phyloP scores from a whole-genome alignment of 2,113 vertebrate species.

The Myiozetetes cayanensis region DNA sequence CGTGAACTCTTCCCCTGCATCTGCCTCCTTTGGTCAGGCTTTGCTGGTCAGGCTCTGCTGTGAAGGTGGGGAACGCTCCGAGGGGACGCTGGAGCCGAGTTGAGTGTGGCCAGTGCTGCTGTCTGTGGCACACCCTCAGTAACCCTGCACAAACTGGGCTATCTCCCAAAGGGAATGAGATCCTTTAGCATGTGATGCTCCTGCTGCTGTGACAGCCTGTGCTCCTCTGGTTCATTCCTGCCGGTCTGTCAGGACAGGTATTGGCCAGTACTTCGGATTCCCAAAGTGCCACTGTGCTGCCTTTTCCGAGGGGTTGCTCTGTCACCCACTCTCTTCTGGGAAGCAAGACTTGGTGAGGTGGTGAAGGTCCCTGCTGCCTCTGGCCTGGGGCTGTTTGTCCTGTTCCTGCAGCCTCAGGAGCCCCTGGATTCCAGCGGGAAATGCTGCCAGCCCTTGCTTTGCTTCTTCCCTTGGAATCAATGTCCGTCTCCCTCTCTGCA shows the following conservation, averaged over 20 bases:
- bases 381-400: background rate
- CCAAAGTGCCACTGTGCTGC: background rate
- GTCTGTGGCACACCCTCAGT: background rate
- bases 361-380: background rate
- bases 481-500: rapidly evolving
- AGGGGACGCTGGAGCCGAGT: background rate
- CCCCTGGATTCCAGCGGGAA: background rate
- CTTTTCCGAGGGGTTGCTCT: rapidly evolving
- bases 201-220: background rate
- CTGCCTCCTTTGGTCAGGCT: background rate
- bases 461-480: background rate
- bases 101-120: background rate
- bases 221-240: background rate
- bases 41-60: background rate
- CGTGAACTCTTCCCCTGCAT: background rate
- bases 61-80: background rate
- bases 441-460: rapidly evolving
- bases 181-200: background rate
- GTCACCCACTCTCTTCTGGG: background rate
- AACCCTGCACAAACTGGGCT: background rate
- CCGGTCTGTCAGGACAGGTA: background rate
- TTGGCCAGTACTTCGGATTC: background rate
- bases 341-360: rapidly evolving
- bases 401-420: rapidly evolving
- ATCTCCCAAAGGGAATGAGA: no score